phyloP scores from a whole-genome alignment of 2,113 vertebrate species.

The Copsychus sechellarum region DNA sequence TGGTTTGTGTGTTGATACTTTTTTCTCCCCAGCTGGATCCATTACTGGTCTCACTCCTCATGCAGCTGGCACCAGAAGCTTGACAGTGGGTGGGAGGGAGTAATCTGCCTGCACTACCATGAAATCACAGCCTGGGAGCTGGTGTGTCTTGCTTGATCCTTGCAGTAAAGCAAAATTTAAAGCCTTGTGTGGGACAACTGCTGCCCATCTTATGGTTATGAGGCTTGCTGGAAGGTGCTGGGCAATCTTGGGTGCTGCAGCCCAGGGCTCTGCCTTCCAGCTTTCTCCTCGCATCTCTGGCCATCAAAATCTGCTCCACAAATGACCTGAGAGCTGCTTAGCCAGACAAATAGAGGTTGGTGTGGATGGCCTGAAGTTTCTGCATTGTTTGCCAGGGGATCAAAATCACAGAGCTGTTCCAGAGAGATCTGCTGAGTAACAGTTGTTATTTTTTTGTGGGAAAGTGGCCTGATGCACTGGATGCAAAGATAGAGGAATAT shows the following conservation, averaged over 20 bases:
- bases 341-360: neutral
- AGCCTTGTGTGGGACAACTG: neutral
- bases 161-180: neutral
- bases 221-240: neutral
- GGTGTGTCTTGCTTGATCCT: neutral
- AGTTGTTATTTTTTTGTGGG: neutral
- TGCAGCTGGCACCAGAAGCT: neutral
- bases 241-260: neutral
- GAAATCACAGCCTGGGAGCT: neutral
- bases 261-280: neutral
- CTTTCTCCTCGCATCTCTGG: neutral
- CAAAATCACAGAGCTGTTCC: neutral
- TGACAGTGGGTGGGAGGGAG: neutral
- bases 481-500: neutral
- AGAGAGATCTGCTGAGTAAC: neutral
- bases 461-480: neutral
- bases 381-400: neutral
- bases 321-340: neutral
- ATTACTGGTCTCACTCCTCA: neutral
- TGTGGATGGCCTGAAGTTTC: neutral
- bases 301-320: neutral
- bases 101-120: neutral
- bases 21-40: neutral
- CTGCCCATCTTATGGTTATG: neutral
- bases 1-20: neutral